Evolutionary conservation across 1,140 invertebrate species (phyloP).

Genomic region (Drosophila ananassae): DNA sequence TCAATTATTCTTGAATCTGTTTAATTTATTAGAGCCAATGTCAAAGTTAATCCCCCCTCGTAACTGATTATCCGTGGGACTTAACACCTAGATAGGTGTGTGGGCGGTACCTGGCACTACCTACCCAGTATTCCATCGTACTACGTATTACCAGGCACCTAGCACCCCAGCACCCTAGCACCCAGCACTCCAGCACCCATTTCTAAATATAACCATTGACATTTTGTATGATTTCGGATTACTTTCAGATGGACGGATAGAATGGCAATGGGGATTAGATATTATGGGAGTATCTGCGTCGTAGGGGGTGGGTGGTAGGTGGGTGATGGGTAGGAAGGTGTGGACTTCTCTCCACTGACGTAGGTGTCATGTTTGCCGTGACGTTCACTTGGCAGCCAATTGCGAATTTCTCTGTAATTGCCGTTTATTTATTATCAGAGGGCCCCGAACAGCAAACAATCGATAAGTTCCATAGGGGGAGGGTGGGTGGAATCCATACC

Average conservation of each 20-base stretch:
- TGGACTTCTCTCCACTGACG: slow-evolving; percentile 43
- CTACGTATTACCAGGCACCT: no score
- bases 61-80: no score
- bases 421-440: slow-evolving; percentile 51
- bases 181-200: not conserved
- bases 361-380: slow-evolving; percentile 59
- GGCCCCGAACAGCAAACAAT: slow-evolving; percentile 4
- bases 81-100: no score
- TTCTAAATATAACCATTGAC: not conserved
- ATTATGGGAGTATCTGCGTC: no score
- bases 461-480: not conserved
- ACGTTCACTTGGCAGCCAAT: slow-evolving; percentile 59
- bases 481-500: no score
- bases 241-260: not conserved
- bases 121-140: no score
- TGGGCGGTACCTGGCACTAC: no score
- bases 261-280: not conserved
- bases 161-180: not conserved
- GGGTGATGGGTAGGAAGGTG: no score
- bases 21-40: no score
- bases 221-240: not conserved
- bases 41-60: no score
- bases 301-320: no score
- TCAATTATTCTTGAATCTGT: no score
- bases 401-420: slow-evolving; percentile 67